Evolutionary conservation across 1,140 invertebrate genomes (phyloP).

Genomic region (Bilobella aurantiaca): DNA sequence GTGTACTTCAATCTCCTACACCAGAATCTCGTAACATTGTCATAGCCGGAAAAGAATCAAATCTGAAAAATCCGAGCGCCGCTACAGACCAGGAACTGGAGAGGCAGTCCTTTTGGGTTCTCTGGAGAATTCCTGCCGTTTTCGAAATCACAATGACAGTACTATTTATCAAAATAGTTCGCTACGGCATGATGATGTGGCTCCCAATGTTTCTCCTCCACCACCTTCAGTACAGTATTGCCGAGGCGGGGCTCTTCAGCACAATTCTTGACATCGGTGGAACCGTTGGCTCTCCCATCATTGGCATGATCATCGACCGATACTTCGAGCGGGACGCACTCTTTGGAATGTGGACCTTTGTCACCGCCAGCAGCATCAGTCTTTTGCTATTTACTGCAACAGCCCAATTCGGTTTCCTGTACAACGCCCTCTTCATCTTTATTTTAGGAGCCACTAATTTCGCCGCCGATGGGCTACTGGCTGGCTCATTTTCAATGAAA

Average conservation of each 20-base stretch:
- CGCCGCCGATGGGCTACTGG: conserved; percentile 45
- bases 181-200: conserved; percentile 49
- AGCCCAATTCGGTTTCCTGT: conserved; percentile 40
- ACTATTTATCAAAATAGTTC: conserved; percentile 46
- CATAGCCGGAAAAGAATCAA: conserved; percentile 40
- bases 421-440: conserved; percentile 43
- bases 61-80: not conserved
- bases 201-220: conserved; percentile 46
- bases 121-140: conserved; percentile 41
- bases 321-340: conserved; percentile 40
- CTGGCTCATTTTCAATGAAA: conserved; percentile 43
- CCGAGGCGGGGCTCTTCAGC: conserved; percentile 44
- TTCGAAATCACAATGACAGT: conserved; percentile 44
- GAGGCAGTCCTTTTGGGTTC: conserved; percentile 10
- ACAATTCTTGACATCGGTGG: conserved; percentile 48
- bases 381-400: conserved; percentile 43
- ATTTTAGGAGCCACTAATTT: conserved; percentile 46
- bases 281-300: conserved; percentile 42
- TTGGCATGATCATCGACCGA: conserved; percentile 43
- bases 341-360: conserved; percentile 41
- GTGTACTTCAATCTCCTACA: conserved; percentile 37
- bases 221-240: conserved; percentile 42
- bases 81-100: conserved; percentile 8
- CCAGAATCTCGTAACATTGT: conserved; percentile 41
- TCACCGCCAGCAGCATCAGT: conserved; percentile 39